These are phyloP conservation scores for Ypsolopha scabrella DNA, from an alignment of 2,888 invertebrate genomes.

Conservation along the genomic window DNA sequence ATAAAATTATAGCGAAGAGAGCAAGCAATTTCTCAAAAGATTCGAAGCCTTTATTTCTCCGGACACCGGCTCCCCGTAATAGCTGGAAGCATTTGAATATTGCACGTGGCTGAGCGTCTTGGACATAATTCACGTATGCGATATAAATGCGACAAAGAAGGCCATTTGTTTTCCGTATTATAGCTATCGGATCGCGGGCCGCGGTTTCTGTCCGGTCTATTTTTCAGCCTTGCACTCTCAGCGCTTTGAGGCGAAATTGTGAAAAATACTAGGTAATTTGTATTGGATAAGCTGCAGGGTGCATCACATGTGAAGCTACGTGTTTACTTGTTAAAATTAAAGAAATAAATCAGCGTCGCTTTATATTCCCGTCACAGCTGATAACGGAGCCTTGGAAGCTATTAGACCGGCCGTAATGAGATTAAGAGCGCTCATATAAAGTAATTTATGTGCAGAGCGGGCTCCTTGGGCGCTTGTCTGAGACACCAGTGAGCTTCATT, in stretches of 20 bases:
- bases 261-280: constrained; percentile 31
- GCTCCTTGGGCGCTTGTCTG: constrained; percentile 23
- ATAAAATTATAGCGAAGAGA: constrained; percentile 29
- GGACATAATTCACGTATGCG: constrained; percentile 46
- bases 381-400: constrained; percentile 56
- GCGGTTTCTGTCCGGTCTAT: constrained; percentile 25
- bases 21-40: constrained; percentile 21
- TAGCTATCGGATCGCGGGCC: constrained; percentile 37
- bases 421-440: constrained; percentile 64
- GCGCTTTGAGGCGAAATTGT: constrained; percentile 22
- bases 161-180: constrained; percentile 63
- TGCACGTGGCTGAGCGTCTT: constrained; percentile 28
- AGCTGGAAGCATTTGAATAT: constrained; percentile 26
- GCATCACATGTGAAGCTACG: not conserved
- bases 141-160: constrained; percentile 47
- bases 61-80: constrained; percentile 16
- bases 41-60: constrained; percentile 1
- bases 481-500: constrained; percentile 11
- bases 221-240: constrained; percentile 28
- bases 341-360: constrained; percentile 55
- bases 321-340: constrained; percentile 17
- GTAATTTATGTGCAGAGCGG: constrained; percentile 58
- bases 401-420: constrained; percentile 61
- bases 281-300: constrained; percentile 17
- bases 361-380: constrained; percentile 62